Percentiles rank a stretch among this genome's conserved stretches.
Evolutionary conservation across 2,888 invertebrate genomes (phyloP).

Genomic region (Philonicus albiceps): DNA sequence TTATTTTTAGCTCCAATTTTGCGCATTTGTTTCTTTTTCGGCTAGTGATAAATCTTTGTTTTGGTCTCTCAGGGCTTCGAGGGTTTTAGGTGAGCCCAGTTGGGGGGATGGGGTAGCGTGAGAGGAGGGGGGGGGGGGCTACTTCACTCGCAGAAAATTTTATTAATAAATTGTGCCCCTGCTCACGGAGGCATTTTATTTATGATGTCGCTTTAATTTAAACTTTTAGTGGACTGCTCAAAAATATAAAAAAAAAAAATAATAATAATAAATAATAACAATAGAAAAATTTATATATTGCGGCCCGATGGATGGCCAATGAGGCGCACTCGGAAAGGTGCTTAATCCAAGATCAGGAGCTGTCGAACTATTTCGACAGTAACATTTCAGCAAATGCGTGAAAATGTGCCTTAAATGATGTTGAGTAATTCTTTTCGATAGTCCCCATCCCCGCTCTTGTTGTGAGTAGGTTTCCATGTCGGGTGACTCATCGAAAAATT

Average conservation of each 20-base stretch:
- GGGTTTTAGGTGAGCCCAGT: not conserved
- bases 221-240: not conserved
- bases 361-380: not conserved
- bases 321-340: not conserved
- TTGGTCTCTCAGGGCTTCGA: not conserved
- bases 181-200: not conserved
- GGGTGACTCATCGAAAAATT: constrained; percentile 26
- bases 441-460: not conserved
- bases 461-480: constrained; percentile 21
- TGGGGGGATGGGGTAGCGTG: not conserved
- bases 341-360: not conserved
- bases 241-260: not conserved
- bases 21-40: constrained; percentile 11
- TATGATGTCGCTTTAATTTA: not conserved
- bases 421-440: not conserved
- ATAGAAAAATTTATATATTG: no score
- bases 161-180: not conserved
- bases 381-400: not conserved
- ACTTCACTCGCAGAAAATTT: not conserved
- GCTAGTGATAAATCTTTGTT: constrained; percentile 25
- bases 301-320: not conserved
- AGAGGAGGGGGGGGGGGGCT: not conserved
- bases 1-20: constrained; percentile 38
- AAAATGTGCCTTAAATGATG: not conserved
- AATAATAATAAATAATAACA: not conserved